Percentiles rank a stretch among this genome's conserved stretches.
Evolutionary conservation across 1,140 invertebrate species (phyloP).

Genomic region (Atta cephalotes): DNA sequence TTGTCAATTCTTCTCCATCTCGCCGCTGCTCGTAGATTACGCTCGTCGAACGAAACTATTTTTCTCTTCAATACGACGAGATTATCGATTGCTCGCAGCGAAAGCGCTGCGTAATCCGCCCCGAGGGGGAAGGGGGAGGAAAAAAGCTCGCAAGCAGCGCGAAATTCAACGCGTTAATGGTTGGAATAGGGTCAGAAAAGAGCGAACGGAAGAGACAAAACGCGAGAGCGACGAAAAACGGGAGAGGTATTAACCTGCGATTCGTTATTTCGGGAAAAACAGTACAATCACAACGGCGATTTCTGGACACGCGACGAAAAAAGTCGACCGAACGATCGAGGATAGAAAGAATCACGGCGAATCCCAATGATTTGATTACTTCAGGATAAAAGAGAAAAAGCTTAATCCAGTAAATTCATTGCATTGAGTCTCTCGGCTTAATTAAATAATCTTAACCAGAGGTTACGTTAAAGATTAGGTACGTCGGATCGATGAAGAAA

Average conservation of each 20-base stretch:
- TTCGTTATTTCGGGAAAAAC: constrained; percentile 41
- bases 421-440: not conserved
- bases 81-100: constrained; percentile 57
- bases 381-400: not conserved
- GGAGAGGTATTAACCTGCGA: constrained; percentile 18
- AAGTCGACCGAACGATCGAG: not conserved
- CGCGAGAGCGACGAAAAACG: constrained; percentile 15
- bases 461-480: not conserved
- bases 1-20: constrained; percentile 23
- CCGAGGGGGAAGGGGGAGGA: not conserved
- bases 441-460: constrained; percentile 2
- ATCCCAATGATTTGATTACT: constrained; percentile 18
- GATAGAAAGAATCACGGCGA: not conserved
- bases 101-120: constrained; percentile 57
- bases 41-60: constrained; percentile 59
- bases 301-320: not conserved
- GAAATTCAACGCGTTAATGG: constrained; percentile 60
- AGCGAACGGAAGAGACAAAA: not conserved
- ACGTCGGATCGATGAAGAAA: not conserved
- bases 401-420: constrained; percentile 1
- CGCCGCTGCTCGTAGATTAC: constrained; percentile 41
- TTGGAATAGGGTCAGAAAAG: constrained; percentile 37
- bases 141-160: constrained; percentile 47
- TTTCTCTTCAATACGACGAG: constrained; percentile 60
- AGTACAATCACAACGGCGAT: not conserved